These are phyloP conservation scores for Pseudochromis fuscus DNA, from an alignment of 2,797 vertebrate genomes.

Conservation along the genomic window DNA sequence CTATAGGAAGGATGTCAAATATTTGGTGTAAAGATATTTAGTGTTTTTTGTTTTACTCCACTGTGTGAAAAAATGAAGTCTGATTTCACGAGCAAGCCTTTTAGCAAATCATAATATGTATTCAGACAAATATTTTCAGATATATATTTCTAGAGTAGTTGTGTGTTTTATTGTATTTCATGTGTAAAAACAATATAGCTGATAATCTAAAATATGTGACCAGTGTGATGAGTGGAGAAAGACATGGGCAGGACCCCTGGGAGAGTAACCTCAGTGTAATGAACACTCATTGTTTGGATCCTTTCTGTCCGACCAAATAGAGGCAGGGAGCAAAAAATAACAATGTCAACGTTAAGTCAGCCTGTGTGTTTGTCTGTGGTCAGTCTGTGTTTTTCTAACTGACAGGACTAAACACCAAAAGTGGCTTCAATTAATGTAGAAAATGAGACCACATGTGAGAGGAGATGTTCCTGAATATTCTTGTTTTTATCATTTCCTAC, in stretches of 20 bases:
- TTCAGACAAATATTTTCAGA: too few relatives aligned
- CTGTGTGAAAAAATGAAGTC: too few relatives aligned
- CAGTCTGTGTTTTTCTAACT: constrained; percentile 34
- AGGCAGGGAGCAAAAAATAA: constrained; percentile 78
- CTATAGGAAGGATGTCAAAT: too few relatives aligned
- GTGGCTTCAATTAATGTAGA: not conserved
- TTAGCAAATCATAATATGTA: too few relatives aligned
- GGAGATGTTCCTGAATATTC: not conserved
- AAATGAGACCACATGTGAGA: not conserved
- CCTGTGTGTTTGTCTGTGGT: constrained; percentile 47
- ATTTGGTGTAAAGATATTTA: too few relatives aligned
- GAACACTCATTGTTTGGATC: constrained; percentile 77
- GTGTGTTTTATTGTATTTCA: too few relatives aligned
- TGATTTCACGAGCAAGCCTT: not conserved
- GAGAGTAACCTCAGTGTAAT: constrained; percentile 85
- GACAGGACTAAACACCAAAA: not conserved
- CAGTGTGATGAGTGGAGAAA: constrained; percentile 79
- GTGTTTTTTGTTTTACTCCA: too few relatives aligned
- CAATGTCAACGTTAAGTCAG: constrained; percentile 81
- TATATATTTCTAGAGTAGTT: too few relatives aligned
- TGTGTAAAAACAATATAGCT: not conserved
- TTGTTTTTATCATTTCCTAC: not conserved
- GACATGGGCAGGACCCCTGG: constrained; percentile 79
- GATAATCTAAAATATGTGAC: not conserved
- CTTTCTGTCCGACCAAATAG: constrained; percentile 75